phyloP scores from a whole-genome alignment of 2,113 vertebrate species.

The Oryzias melastigma region DNA sequence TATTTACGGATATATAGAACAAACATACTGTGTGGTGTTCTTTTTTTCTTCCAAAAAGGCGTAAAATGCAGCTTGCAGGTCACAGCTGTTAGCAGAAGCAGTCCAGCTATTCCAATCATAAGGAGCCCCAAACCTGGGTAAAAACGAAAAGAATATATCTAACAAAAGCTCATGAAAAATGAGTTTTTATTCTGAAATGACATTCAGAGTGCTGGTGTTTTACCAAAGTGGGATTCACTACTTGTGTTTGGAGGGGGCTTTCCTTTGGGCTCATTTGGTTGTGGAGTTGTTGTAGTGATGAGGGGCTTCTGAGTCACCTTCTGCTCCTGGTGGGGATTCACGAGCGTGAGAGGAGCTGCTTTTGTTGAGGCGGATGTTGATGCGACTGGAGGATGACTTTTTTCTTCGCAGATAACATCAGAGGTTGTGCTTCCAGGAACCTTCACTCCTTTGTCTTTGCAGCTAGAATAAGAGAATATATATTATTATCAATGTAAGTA shows the following conservation, averaged over 20 bases:
- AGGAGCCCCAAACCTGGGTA: conserved; percentile 42
- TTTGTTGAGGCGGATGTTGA: background rate
- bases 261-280: too few species aligned
- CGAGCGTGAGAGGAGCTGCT: accelerated
- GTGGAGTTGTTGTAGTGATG: background rate
- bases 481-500: background rate
- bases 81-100: conserved; percentile 44
- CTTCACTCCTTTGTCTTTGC: conserved; percentile 41
- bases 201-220: background rate
- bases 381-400: background rate
- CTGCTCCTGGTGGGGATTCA: background rate
- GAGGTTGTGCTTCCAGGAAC: background rate
- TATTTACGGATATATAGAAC: too few species aligned
- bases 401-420: conserved; percentile 45
- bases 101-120: conserved; percentile 31
- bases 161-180: background rate
- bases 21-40: conserved; percentile 40
- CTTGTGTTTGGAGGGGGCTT: accelerated
- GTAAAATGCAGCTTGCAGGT: conserved; percentile 42
- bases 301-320: background rate
- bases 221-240: conserved; percentile 25
- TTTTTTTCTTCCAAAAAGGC: background rate
- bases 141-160: background rate
- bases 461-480: conserved; percentile 38
- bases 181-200: background rate